phyloP scores from a whole-genome alignment of 2,113 vertebrate genomes.

The Thunnus maccoyii region DNA sequence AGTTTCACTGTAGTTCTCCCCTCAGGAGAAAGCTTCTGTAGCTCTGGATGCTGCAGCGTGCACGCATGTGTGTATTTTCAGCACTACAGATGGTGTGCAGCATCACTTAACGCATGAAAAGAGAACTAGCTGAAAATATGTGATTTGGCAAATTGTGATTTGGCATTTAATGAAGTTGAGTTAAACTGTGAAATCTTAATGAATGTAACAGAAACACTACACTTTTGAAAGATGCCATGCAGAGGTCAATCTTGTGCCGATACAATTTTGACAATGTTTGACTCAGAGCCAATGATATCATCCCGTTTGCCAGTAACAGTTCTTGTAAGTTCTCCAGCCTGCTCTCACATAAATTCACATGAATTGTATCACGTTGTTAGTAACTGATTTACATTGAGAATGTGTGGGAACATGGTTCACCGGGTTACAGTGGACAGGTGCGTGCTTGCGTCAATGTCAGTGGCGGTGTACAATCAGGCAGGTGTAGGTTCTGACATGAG shows the following conservation, averaged over 20 bases:
- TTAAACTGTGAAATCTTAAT: conserved; percentile 28
- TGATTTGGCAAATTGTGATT: neutral
- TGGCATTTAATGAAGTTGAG: neutral
- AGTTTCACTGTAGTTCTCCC: neutral
- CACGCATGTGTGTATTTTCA: neutral
- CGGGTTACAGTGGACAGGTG: neutral
- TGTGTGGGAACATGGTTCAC: no score
- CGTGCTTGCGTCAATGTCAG: neutral
- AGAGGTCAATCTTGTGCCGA: neutral
- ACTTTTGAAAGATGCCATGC: neutral
- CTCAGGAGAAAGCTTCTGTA: neutral
- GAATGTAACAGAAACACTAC: neutral
- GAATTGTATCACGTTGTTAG: neutral
- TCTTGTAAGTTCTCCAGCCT: no score
- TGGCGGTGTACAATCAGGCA: neutral
- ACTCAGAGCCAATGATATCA: no score
- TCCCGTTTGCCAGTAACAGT: no score
- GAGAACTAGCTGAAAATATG: conserved; percentile 4
- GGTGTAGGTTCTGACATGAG: neutral
- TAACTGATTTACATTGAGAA: neutral
- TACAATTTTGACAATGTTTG: no score
- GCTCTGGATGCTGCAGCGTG: neutral
- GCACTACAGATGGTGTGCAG: conserved; percentile 36
- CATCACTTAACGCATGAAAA: neutral
- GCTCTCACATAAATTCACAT: neutral